Evolutionary conservation across 2,888 invertebrate genomes (phyloP), one percentile per base, ranked within the genome.

Genomic region (Syritta pipiens): DNA sequence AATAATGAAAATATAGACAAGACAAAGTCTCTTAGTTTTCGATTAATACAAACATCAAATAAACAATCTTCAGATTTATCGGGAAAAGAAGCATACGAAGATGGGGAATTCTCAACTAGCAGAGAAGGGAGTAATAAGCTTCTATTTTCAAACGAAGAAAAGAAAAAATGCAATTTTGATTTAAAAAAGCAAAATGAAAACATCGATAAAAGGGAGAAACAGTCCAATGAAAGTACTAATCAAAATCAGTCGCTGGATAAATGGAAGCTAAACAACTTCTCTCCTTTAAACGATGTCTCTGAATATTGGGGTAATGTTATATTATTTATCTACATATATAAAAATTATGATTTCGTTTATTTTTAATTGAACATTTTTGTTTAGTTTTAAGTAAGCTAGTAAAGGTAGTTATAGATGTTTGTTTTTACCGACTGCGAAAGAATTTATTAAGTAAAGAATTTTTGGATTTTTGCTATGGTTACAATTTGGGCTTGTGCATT

Each of bases 1-100:
- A 92, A 89, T 89, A 91, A 83, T 89, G 90, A 86, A 85, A 91
- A 86, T 82, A 91, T 86, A 74, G 89, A 89, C 76, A 89, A 89
- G 84, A 84, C 89, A 24, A 88, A 88, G 74, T 86, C 86, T 42
- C 84, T 89, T 37, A 89, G 87, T 81, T 89, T 89, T 83, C 87
- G 88, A 44, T 53, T 82, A 4, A 30, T 65, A 24, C 42, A 28
- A 7, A 19, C 49, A 24, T 37, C 37, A 14, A 17, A 37, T 37
- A 9, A n/a, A n/a, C n/a, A n/a, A n/a, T n/a, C n/a, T n/a, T n/a
- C n/a, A n/a, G n/a, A n/a, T n/a, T n/a, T n/a, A n/a, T n/a, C n/a
- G n/a, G n/a, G n/a, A n/a, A n/a, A n/a, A n/a, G n/a, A n/a, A n/a
- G n/a, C n/a, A n/a, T n/a, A n/a, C n/a, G n/a, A n/a, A n/a, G n/a